Percentiles rank a stretch among this genome's conserved stretches.
phyloP scores from a whole-genome alignment of 2,797 vertebrate species.

The Helarctos malayanus region DNA sequence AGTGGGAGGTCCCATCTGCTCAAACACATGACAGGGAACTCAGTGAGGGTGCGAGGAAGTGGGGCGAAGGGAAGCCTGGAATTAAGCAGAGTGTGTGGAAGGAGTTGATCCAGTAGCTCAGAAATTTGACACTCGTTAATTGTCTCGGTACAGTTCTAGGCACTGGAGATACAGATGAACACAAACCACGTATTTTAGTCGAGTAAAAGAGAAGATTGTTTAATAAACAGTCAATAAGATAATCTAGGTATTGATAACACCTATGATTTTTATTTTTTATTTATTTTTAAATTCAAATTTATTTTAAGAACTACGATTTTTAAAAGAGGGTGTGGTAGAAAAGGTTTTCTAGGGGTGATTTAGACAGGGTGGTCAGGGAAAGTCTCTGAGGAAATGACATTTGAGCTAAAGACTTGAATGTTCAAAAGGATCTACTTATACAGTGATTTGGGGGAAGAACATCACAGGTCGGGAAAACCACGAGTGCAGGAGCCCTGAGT shows the following conservation, averaged over 20 bases:
- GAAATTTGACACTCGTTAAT: not conserved
- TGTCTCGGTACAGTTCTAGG: not conserved
- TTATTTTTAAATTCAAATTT: not conserved
- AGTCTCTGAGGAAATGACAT: not conserved
- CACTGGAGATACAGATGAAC: not conserved
- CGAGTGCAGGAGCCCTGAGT: not conserved
- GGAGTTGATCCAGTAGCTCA: slow-evolving; percentile 18
- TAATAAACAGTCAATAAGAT: not conserved
- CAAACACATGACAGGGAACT: slow-evolving; percentile 66
- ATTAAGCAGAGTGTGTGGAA: slow-evolving; percentile 40
- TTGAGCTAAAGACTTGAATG: not conserved
- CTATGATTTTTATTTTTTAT: not conserved
- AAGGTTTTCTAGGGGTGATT: not conserved
- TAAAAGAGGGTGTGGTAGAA: not conserved
- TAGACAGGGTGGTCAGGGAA: not conserved
- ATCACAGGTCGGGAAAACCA: not conserved
- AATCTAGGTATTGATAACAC: not conserved
- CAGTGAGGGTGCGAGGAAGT: slow-evolving; percentile 53
- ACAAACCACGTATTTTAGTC: not conserved
- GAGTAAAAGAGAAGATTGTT: not conserved
- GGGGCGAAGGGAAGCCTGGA: slow-evolving; percentile 70
- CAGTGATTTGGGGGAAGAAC: not conserved
- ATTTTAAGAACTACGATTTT: not conserved
- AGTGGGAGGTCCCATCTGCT: slow-evolving; percentile 84
- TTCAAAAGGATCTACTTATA: not conserved